Base-by-base conservation (phyloP, 2,797 vertebrate genomes). In the Neosalanx taihuensis region DNA sequence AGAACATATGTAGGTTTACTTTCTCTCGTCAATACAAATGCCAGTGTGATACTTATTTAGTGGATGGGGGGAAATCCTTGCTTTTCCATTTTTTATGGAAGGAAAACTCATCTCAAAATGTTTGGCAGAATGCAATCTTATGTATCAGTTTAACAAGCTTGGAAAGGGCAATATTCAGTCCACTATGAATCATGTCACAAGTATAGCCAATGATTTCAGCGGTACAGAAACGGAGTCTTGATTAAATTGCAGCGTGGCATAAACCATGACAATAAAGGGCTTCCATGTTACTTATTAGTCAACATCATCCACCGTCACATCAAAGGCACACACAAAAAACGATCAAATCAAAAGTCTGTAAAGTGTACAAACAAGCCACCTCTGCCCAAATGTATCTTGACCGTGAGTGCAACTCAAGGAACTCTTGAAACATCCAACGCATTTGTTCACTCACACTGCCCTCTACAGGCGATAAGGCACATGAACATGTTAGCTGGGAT, bases 401-500 rank as follows among this genome's bases (percentile, higher is more conserved):
- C 29, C 30, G 46, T 72, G 41, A 66, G 31, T 46, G 15, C 18
- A 49, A 51, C 46, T 7, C 58, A 33, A 35, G 31, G 20, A 51
- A 31, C 35, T 13, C 51, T 60, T 37, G 31, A 37, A 72, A 63
- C 53, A 62, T 46, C 66, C 67, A 5, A 58, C n/a, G 46, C 5
- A 31, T 73, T 57, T 26, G 33, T 60, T 60, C 18, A 30, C 23
- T 46, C 51, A n/a, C 77, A 81, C 69, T 83, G 87, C 84, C 85
- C 81, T 60, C 90, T 89, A 73, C 72, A 85, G 90, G 84, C 72
- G n/a, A 30, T 5, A 26, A n/a, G 10, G 4, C 3, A 31, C 1
- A 62, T 26, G 17, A n/a, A 7, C 31, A 64, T 3, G 13, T 35
- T 17, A 15, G 33, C 35, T 68, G 46, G 64, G 67, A 76, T 61